These are phyloP conservation scores for Oreortyx pictus DNA, from an alignment of 2,797 vertebrate species.

Conservation along the genomic window DNA sequence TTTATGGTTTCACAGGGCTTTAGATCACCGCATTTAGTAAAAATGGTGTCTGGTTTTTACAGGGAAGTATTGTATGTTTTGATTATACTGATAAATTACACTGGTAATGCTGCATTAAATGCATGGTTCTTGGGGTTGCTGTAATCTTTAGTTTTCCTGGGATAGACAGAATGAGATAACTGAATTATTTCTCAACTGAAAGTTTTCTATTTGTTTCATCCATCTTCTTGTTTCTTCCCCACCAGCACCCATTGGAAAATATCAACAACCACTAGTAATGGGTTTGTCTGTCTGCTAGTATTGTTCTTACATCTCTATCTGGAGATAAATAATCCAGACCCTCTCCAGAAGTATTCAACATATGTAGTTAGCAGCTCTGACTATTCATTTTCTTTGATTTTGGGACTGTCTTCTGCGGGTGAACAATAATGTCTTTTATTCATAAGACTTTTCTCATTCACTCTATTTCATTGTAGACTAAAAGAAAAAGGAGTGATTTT, in stretches of 20 bases:
- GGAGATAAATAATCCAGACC: background rate
- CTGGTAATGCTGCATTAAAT: background rate
- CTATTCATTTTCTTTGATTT: background rate
- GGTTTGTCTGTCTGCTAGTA: background rate
- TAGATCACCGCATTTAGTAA: background rate
- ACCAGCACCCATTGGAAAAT: background rate
- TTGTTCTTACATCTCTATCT: background rate
- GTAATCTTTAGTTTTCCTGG: background rate
- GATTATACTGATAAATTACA: background rate
- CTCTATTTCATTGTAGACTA: background rate
- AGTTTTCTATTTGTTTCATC: background rate
- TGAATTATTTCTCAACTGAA: background rate
- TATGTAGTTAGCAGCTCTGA: background rate
- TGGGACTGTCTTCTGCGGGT: background rate
- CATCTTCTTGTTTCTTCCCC: background rate
- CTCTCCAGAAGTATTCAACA: background rate
- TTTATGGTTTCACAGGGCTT: background rate
- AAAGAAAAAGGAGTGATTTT: background rate
- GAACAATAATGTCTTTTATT: background rate
- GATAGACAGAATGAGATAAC: rapidly evolving
- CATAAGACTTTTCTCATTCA: background rate
- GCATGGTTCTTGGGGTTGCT: background rate
- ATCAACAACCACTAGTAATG: background rate
- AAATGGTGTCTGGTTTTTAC: background rate
- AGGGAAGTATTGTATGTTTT: background rate